A percentile compares a stretch with the other conserved stretches of the same genome.
Evolutionary conservation across 2,888 invertebrate genomes (phyloP).

Genomic region (Callosobruchus maculatus): DNA sequence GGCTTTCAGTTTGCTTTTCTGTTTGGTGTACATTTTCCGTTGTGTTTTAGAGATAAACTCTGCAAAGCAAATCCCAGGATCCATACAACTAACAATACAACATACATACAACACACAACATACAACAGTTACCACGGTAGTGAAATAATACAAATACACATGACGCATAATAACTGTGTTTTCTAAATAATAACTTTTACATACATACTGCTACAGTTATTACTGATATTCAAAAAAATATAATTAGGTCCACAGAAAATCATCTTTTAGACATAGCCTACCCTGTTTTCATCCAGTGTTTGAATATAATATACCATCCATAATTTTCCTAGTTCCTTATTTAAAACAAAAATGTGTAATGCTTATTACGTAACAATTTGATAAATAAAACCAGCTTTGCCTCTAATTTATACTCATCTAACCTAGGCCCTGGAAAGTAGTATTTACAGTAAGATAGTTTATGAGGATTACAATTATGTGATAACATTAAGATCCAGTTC

Average conservation of each 20-base stretch:
- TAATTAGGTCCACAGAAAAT: conserved; percentile 14
- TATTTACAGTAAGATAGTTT: not conserved
- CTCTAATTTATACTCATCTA: not conserved
- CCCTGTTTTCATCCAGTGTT: conserved; percentile 24
- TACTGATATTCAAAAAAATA: conserved; percentile 3
- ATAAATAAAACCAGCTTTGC: not conserved
- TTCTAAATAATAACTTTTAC: not conserved
- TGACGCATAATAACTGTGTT: not conserved
- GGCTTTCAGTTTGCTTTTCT: too few relatives aligned
- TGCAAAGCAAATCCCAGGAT: too few relatives aligned
- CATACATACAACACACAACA: too few relatives aligned
- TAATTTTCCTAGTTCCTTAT: conserved; percentile 8
- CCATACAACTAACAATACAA: too few relatives aligned
- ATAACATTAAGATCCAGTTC: not conserved
- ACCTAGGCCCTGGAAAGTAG: not conserved
- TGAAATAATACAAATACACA: not conserved
- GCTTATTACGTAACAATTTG: not conserved
- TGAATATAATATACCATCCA: conserved; percentile 12
- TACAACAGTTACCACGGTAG: too few relatives aligned
- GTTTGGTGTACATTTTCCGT: too few relatives aligned
- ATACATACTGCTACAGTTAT: not conserved
- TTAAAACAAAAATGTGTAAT: conserved; percentile 8
- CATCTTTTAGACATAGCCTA: conserved; percentile 25
- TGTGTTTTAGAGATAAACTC: too few relatives aligned
- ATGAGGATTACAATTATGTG: not conserved